These are phyloP conservation scores for Burhinus bistriatus DNA, from an alignment of 2,113 vertebrate genomes.

Conservation along the genomic window DNA sequence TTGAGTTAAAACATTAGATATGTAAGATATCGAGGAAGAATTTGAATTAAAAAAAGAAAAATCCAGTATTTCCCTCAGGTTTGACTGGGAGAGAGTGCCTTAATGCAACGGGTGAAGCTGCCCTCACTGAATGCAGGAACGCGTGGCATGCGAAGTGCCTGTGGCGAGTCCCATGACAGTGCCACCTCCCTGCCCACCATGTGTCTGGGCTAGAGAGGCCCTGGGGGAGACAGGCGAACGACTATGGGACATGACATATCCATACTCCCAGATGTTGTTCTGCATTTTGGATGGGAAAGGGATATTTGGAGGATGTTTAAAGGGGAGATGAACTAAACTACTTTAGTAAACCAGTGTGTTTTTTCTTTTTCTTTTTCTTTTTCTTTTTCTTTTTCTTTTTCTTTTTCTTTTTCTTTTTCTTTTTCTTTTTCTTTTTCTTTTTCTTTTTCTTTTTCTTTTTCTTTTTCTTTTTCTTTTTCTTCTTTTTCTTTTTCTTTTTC, in stretches of 20 bases:
- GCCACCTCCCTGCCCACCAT: not conserved
- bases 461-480: too few species aligned
- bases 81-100: not conserved
- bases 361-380: too few species aligned
- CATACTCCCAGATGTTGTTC: not conserved
- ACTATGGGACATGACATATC: too few species aligned
- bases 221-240: not conserved
- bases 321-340: not conserved
- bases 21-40: not conserved
- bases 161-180: fast-evolving
- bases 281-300: not conserved
- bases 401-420: too few species aligned
- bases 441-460: too few species aligned
- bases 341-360: not conserved
- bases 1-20: not conserved
- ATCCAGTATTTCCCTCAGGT: not conserved
- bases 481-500: too few species aligned
- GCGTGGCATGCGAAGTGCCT: fast-evolving
- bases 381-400: too few species aligned
- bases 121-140: fast-evolving
- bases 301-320: not conserved
- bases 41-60: not conserved
- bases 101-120: too few species aligned
- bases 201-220: fast-evolving
- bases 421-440: too few species aligned